Evolutionary conservation across 2,888 invertebrate species (phyloP).

Genomic region (Rutpela maculata): DNA sequence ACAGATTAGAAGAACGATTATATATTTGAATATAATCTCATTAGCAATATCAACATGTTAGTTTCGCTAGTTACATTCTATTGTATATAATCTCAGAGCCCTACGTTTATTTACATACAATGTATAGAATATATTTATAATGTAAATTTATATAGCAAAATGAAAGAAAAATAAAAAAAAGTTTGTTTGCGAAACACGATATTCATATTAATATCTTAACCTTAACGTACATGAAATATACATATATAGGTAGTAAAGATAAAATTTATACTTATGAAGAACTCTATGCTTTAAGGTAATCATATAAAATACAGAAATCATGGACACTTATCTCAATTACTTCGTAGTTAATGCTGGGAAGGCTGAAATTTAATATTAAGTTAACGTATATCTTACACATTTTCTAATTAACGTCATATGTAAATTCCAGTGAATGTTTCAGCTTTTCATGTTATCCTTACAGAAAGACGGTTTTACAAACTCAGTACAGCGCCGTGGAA

Average conservation of each 20-base stretch:
- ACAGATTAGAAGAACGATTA: not conserved
- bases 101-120: not conserved
- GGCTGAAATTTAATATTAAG: conserved; percentile 43
- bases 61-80: not conserved
- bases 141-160: conserved; percentile 3
- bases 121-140: conserved; percentile 5
- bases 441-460: conserved; percentile 31
- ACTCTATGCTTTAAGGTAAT: conserved; percentile 39
- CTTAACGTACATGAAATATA: conserved; percentile 34
- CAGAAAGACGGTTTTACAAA: conserved; percentile 10
- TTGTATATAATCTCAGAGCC: not conserved
- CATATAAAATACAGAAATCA: conserved; percentile 50
- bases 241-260: conserved; percentile 41
- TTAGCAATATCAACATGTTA: not conserved
- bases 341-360: conserved; percentile 35
- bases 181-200: conserved; percentile 12
- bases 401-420: conserved; percentile 43
- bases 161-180: not conserved
- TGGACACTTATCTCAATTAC: conserved; percentile 50
- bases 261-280: conserved; percentile 45
- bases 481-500: no score
- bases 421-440: conserved; percentile 39
- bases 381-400: conserved; percentile 41
- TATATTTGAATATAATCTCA: not conserved
- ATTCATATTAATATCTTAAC: conserved; percentile 34